These are phyloP conservation scores for Phyllotis vaccarum DNA, from an alignment of 2,797 vertebrate genomes.

Conservation along the genomic window DNA sequence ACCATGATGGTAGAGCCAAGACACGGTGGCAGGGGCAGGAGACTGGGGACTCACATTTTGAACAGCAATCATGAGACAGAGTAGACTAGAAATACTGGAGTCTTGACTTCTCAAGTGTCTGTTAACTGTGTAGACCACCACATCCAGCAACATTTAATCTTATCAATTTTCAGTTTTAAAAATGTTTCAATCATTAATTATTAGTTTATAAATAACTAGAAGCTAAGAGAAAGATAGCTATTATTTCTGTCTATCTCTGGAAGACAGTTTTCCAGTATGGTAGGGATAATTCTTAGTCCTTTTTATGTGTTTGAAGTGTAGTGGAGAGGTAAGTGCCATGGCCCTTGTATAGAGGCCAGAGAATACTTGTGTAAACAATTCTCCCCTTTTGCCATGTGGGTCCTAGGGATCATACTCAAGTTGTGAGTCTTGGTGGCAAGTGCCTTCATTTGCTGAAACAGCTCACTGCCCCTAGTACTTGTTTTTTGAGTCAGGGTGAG, in stretches of 20 bases:
- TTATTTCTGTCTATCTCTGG: background rate
- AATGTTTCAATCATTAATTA: background rate
- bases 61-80: background rate
- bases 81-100: no score
- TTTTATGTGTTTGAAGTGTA: no score
- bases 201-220: background rate
- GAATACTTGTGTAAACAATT: background rate
- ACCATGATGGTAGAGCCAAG: background rate
- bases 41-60: background rate
- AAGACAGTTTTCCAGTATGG: background rate
- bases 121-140: background rate
- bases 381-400: background rate
- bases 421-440: no score
- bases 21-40: no score
- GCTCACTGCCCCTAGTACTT: background rate
- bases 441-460: background rate
- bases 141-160: background rate
- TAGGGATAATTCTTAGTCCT: background rate
- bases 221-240: background rate
- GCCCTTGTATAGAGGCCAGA: background rate
- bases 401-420: background rate
- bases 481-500: background rate
- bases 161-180: background rate
- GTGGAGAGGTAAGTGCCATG: background rate
- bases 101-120: background rate